Percentiles rank a stretch among this genome's conserved stretches.
Conservation (phyloP, 2,797 vertebrate species). For the Centroberyx gerrardi region DNA sequence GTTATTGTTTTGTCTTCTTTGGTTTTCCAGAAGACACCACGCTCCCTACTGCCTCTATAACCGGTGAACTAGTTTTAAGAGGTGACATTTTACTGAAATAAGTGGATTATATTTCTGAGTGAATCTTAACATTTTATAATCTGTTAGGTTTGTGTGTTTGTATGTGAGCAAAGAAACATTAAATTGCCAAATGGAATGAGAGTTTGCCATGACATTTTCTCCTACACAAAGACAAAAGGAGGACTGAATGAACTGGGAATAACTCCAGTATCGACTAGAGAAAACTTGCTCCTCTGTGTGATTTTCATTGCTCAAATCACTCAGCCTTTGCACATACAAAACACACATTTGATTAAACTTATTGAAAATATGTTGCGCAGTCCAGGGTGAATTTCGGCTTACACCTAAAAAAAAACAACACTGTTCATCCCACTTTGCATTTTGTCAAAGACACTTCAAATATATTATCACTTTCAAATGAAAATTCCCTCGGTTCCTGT, state of each 20-base stretch:
- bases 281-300: too few relatives aligned
- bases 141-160: too few relatives aligned
- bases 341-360: conserved; percentile 29
- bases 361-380: conserved; percentile 25
- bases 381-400: conserved; percentile 44
- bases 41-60: too few relatives aligned
- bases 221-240: neutral
- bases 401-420: conserved; percentile 55
- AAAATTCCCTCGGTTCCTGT: conserved; percentile 74
- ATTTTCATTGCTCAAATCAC: conserved; percentile 21
- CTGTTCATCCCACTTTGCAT: conserved; percentile 55
- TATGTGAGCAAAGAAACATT: neutral
- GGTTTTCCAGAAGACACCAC: too few relatives aligned
- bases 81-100: too few relatives aligned
- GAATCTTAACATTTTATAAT: too few relatives aligned
- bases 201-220: neutral
- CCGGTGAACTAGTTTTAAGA: too few relatives aligned
- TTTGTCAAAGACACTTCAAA: conserved; percentile 72
- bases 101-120: too few relatives aligned
- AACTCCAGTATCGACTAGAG: too few relatives aligned
- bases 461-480: conserved; percentile 75
- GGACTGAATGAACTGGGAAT: too few relatives aligned
- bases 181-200: neutral
- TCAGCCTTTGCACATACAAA: neutral
- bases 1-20: too few relatives aligned